A percentile compares a stretch with the other conserved stretches of the same genome.
phyloP scores from a whole-genome alignment of 2,113 vertebrate genomes.

The human region GRCh38 chr11:45691501-45692000 shows the following conservation, averaged over 20 bases:
- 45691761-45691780: not conserved
- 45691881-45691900: not conserved
- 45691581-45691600: not conserved
- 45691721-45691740: not conserved
- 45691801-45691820: rapidly evolving
- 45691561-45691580: not conserved
- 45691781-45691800: not conserved
- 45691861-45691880: not conserved
- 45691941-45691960: not conserved
- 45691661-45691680: not conserved
- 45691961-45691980: not conserved
- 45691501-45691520: not conserved
- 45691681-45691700: too few relatives aligned
- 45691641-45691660: not conserved
- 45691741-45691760: not conserved
- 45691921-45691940: not conserved
- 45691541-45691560: not conserved
- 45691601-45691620: not conserved
- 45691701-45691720: not conserved
- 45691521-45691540: not conserved
- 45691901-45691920: not conserved
- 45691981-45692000: not conserved
- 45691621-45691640: not conserved
- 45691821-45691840: not conserved
- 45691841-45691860: not conserved